Evolutionary conservation across 1,140 invertebrate genomes (phyloP).

Genomic region (Pseudoatta argentina): DNA sequence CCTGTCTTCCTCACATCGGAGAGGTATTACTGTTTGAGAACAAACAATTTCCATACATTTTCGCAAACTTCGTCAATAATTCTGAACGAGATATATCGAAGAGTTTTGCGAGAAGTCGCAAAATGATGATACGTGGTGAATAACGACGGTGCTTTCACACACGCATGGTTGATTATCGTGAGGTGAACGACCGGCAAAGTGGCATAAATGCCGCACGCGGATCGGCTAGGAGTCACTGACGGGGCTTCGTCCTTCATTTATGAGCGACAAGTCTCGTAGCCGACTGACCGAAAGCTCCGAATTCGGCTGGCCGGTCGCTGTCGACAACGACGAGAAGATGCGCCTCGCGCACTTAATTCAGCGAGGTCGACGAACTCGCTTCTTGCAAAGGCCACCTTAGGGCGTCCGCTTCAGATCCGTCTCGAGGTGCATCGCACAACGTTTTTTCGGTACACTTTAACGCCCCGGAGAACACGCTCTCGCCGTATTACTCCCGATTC

Average conservation of each 20-base stretch:
- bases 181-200: constrained; percentile 78
- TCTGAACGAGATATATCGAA: not conserved
- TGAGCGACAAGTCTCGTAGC: constrained; percentile 54
- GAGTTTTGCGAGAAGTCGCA: constrained; percentile 38
- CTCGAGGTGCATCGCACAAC: constrained; percentile 6
- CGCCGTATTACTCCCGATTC: constrained; percentile 9
- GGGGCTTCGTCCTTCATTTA: constrained; percentile 59
- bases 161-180: constrained; percentile 56
- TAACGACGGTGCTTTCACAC: constrained; percentile 52
- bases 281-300: constrained; percentile 64
- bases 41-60: not conserved
- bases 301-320: constrained; percentile 26
- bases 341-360: constrained; percentile 44
- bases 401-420: constrained; percentile 23
- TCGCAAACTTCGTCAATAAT: not conserved
- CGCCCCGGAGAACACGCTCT: not conserved
- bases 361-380: constrained; percentile 43
- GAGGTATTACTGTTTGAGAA: not conserved
- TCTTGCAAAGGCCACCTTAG: constrained; percentile 37
- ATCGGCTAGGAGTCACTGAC: constrained; percentile 41
- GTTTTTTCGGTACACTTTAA: constrained; percentile 24
- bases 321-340: constrained; percentile 40
- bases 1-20: not conserved
- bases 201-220: constrained; percentile 68
- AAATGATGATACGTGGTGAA: constrained; percentile 57